Conservation (phyloP, 92 coral and sea anemone genomes). For the Desmophyllum pertusum region DNA sequence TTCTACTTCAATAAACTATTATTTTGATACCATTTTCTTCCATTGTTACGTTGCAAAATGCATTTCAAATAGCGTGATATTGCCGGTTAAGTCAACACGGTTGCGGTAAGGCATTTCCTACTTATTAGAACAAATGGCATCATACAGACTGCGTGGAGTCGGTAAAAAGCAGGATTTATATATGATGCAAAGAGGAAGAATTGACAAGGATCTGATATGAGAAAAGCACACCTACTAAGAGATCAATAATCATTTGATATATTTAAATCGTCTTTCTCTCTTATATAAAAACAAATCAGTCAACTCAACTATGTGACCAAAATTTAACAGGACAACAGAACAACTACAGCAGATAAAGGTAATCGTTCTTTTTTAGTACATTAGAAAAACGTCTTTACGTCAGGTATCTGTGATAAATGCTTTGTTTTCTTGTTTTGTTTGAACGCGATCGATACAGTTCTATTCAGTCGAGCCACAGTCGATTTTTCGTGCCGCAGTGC, state of each 20-base stretch:
- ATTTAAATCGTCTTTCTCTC: neutral
- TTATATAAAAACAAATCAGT: neutral
- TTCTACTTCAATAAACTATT: neutral
- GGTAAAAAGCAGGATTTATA: neutral
- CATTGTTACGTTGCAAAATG: neutral
- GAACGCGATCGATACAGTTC: too few relatives aligned
- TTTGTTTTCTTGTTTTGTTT: neutral
- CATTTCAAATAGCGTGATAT: neutral
- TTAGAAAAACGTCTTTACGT: neutral
- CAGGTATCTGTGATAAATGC: too few relatives aligned
- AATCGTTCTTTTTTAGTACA: neutral
- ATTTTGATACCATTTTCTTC: neutral
- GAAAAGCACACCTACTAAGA: neutral
- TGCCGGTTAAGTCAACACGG: neutral
- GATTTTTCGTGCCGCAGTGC: too few relatives aligned
- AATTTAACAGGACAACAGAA: too few relatives aligned
- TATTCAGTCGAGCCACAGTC: too few relatives aligned
- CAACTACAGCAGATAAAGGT: neutral
- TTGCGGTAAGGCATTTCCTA: slow-evolving; percentile 6
- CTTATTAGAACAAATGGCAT: neutral
- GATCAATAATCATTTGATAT: too few relatives aligned
- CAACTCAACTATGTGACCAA: too few relatives aligned
- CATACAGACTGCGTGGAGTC: neutral
- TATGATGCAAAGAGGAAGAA: neutral
- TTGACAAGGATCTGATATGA: neutral